A percentile compares a stretch with the other conserved stretches of the same genome.
These are phyloP conservation scores for Porites lobata DNA, from an alignment of 92 coral and sea anemone genomes.

Conservation along the genomic window DNA sequence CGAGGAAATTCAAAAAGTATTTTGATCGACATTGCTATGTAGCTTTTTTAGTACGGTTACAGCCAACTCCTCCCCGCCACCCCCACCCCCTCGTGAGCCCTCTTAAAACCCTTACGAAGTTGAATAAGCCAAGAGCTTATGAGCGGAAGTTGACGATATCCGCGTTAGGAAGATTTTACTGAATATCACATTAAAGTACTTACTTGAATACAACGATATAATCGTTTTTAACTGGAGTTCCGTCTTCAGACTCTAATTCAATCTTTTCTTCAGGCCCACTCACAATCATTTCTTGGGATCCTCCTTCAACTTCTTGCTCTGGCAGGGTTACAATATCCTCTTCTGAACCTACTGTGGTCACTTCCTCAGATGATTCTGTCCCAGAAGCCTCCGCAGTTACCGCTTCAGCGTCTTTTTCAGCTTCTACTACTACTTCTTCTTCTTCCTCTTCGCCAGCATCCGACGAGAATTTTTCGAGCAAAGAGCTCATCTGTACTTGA, in stretches of 20 bases:
- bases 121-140: no score
- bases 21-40: no score
- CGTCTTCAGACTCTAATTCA: background rate
- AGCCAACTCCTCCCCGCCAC: no score
- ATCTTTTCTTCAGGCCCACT: background rate
- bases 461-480: background rate
- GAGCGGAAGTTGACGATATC: no score
- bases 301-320: constrained; percentile 22
- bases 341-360: background rate
- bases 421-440: background rate
- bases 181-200: no score
- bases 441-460: background rate
- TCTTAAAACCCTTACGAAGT: no score
- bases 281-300: constrained; percentile 23
- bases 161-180: no score
- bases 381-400: no score
- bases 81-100: no score
- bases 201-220: background rate
- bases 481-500: background rate
- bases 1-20: no score
- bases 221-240: background rate
- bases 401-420: no score
- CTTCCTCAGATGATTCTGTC: background rate
- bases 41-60: no score
- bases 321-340: background rate